A percentile compares a stretch with the other conserved stretches of the same genome.
phyloP scores from a whole-genome alignment of 1,140 invertebrate genomes.

The Nasonia vitripennis region DNA sequence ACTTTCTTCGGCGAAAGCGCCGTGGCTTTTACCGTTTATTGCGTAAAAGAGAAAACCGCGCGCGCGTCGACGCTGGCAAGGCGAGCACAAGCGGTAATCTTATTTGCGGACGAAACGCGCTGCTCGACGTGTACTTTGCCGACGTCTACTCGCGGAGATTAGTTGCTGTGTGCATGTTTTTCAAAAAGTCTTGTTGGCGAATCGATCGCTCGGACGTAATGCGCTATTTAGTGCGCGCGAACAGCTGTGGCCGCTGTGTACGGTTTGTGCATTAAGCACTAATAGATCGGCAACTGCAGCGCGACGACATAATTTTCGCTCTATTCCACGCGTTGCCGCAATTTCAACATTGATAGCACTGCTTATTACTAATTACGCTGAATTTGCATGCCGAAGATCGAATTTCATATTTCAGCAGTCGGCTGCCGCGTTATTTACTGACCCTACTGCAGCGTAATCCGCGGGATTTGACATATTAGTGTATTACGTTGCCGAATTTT shows the following conservation, averaged over 20 bases:
- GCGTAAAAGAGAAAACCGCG: constrained; percentile 56
- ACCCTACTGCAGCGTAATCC: background rate
- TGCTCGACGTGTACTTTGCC: background rate
- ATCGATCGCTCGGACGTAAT: too few species aligned
- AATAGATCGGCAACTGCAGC: too few species aligned
- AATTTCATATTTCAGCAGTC: constrained; percentile 4
- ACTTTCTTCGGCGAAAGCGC: constrained; percentile 62
- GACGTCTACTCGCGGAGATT: background rate
- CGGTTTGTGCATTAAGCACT: too few species aligned
- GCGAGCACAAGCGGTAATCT: constrained; percentile 54
- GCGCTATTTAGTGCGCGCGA: too few species aligned
- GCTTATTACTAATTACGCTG: constrained; percentile 15
- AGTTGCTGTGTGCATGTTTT: background rate
- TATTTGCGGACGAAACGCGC: constrained; percentile 50
- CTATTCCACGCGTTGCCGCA: background rate
- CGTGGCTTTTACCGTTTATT: constrained; percentile 66
- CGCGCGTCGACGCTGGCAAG: constrained; percentile 24
- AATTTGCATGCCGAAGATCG: constrained; percentile 9
- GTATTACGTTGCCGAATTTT: background rate
- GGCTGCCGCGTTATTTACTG: background rate
- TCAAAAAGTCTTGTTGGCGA: too few species aligned
- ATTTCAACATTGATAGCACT: background rate
- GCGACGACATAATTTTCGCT: background rate
- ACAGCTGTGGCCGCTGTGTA: too few species aligned
- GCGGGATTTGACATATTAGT: background rate